Percentiles rank a stretch among this genome's conserved stretches.
phyloP scores from a whole-genome alignment of 2,888 invertebrate species.

The Standfussiana lucernea region DNA sequence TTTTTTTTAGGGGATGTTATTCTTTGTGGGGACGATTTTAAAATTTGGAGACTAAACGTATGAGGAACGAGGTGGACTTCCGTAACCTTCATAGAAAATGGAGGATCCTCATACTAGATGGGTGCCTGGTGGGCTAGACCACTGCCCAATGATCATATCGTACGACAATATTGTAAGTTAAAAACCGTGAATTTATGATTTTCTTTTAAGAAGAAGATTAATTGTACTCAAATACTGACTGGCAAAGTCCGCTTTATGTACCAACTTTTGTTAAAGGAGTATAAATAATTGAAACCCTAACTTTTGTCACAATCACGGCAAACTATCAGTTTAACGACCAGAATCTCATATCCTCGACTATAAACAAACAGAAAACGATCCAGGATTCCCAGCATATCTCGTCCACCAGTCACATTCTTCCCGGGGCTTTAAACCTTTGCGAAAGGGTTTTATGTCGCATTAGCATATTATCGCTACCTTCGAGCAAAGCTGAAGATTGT shows the following conservation, averaged over 20 bases:
- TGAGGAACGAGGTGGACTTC: neutral
- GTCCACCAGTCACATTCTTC: slow-evolving; percentile 35
- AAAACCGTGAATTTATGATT: too few species aligned
- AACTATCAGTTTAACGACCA: slow-evolving; percentile 19
- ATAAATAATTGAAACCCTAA: neutral
- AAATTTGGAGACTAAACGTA: neutral
- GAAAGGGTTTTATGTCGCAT: slow-evolving; percentile 57
- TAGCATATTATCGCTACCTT: slow-evolving; percentile 57
- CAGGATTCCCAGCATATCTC: slow-evolving; percentile 17
- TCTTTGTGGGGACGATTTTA: neutral
- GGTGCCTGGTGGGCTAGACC: neutral
- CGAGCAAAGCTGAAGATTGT: slow-evolving; percentile 30
- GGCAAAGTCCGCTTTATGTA: neutral
- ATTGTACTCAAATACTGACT: neutral
- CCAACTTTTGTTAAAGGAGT: neutral
- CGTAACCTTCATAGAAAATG: neutral
- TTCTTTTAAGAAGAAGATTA: neutral
- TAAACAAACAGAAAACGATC: slow-evolving; percentile 35
- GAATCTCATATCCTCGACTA: slow-evolving; percentile 1
- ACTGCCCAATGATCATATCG: too few species aligned
- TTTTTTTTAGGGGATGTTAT: neutral
- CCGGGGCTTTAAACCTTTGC: slow-evolving; percentile 29
- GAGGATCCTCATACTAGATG: neutral
- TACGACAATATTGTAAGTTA: too few species aligned
- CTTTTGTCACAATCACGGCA: neutral